Evolutionary conservation across 1,140 invertebrate species (phyloP).

Genomic region (Nasonia vitripennis): DNA sequence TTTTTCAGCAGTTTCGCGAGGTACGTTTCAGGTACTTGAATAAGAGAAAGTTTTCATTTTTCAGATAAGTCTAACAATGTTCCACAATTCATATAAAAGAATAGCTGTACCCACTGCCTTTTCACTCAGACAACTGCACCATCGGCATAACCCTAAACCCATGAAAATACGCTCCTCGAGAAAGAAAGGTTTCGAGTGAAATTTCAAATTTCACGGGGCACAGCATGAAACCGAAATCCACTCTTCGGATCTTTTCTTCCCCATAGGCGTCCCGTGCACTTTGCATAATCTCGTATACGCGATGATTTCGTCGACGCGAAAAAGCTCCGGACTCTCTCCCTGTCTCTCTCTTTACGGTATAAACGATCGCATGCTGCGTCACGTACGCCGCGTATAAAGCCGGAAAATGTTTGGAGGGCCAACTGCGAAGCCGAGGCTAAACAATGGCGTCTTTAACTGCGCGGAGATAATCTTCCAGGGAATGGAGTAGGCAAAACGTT

Average conservation of each 20-base stretch:
- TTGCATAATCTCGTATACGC: slow-evolving; percentile 31
- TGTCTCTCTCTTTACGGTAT: background rate
- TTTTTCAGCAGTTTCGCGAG: too few species aligned
- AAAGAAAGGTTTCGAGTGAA: background rate
- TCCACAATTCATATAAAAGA: too few species aligned
- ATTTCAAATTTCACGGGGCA: background rate
- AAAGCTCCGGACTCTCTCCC: slow-evolving; percentile 4
- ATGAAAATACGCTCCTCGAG: too few species aligned
- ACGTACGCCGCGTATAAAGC: slow-evolving; percentile 12
- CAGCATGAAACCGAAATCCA: background rate
- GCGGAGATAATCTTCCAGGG: slow-evolving; percentile 27
- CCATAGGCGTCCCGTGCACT: background rate
- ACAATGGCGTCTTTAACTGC: slow-evolving; percentile 32
- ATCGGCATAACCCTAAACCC: too few species aligned
- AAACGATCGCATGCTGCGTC: slow-evolving; percentile 20
- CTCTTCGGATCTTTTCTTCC: background rate
- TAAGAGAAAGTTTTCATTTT: too few species aligned
- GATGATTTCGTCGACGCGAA: slow-evolving; percentile 27
- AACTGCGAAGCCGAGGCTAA: slow-evolving; percentile 11
- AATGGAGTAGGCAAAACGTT: background rate
- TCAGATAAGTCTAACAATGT: too few species aligned
- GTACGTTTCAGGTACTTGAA: too few species aligned
- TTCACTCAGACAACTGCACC: too few species aligned
- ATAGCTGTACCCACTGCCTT: too few species aligned
- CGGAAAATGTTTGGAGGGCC: slow-evolving; percentile 26